Evolutionary conservation across 1,140 invertebrate species (phyloP).

Genomic region (Drosophila prosaltans): DNA sequence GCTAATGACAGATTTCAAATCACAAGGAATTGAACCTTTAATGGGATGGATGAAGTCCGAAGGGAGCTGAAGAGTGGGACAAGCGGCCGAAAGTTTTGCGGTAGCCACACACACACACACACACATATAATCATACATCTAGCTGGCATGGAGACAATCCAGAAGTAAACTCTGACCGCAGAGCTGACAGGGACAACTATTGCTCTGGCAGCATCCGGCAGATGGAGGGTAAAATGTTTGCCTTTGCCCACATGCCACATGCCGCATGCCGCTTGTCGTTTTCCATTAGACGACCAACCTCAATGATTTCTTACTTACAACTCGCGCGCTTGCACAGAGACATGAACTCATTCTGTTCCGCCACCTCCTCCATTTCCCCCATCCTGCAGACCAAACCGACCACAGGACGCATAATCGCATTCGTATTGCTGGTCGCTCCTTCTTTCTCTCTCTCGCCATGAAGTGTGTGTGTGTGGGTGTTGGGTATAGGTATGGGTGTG

Average conservation of each 20-base stretch:
- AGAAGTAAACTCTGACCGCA: conserved; percentile 53
- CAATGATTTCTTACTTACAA: conserved; percentile 79
- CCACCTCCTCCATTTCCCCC: not conserved
- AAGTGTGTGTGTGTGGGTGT: not conserved
- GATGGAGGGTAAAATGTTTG: conserved; percentile 47
- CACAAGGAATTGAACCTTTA: conserved; percentile 6
- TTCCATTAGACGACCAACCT: conserved; percentile 79
- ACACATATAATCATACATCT: not conserved
- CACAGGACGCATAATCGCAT: conserved; percentile 63
- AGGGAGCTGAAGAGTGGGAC: not conserved
- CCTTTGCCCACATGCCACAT: conserved; percentile 65
- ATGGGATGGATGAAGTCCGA: not conserved
- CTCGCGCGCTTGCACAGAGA: conserved; percentile 56
- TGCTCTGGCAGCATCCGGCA: conserved; percentile 64
- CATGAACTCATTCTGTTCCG: conserved; percentile 11
- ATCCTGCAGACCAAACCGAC: conserved; percentile 2
- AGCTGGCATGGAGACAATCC: not conserved
- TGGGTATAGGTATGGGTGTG: conserved; percentile 12
- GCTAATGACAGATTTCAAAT: conserved; percentile 23
- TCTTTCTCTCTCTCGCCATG: not conserved
- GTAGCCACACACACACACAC: conserved; percentile 49
- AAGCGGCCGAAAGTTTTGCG: conserved; percentile 66
- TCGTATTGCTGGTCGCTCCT: conserved; percentile 50
- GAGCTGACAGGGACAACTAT: conserved; percentile 64
- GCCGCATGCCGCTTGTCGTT: conserved; percentile 74